phyloP scores from a whole-genome alignment of 2,113 vertebrate genomes.

The Meleagris gallopavo region DNA sequence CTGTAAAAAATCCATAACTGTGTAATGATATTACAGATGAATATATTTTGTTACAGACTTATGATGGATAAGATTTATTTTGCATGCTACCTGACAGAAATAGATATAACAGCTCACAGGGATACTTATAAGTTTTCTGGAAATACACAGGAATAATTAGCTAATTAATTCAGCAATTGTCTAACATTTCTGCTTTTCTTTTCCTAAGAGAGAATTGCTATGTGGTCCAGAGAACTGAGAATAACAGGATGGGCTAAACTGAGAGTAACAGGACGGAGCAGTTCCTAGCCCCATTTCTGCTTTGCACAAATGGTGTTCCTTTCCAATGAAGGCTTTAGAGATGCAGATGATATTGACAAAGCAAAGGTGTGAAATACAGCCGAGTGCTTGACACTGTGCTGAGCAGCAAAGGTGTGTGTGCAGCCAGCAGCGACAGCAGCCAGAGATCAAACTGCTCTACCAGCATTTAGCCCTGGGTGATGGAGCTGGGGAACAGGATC shows the following conservation, averaged over 20 bases:
- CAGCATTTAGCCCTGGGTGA: not conserved
- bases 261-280: not conserved
- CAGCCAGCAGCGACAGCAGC: not conserved
- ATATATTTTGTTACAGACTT: not conserved
- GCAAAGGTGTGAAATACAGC: accelerated
- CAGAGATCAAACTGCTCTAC: not conserved
- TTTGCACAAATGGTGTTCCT: not conserved
- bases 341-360: not conserved
- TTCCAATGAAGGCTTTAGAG: not conserved
- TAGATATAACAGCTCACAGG: not conserved
- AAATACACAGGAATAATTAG: not conserved
- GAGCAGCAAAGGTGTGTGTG: not conserved
- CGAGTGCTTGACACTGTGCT: accelerated
- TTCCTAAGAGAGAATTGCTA: not conserved
- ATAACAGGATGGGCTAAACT: not conserved
- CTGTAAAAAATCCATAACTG: not conserved
- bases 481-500: not conserved
- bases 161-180: not conserved
- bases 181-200: not conserved
- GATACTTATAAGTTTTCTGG: not conserved
- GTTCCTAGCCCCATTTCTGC: not conserved
- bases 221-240: not conserved
- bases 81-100: not conserved
- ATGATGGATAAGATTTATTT: not conserved
- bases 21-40: not conserved